Base-by-base conservation (phyloP, 2,113 vertebrate species). In the Gasterosteus aculeatus region DNA sequence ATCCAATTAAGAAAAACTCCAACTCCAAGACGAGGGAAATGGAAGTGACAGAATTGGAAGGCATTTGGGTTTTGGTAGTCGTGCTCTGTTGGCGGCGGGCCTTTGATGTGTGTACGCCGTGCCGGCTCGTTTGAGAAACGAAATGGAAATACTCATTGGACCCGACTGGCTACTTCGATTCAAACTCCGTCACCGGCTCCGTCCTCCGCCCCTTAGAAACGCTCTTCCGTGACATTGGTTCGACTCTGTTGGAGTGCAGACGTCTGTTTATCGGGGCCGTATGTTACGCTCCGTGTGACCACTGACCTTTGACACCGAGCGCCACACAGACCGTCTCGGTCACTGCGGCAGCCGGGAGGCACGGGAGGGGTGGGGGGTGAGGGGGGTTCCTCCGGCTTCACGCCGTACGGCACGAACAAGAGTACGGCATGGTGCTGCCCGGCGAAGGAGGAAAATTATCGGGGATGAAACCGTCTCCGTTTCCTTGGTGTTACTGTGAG, bases 281-380 rank as follows among this genome's bases (percentile, higher is more conserved):
- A 84, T 69, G 78, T 22, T 62, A 67, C 39, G 78, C 29, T 62
- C 72, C 39, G 69, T 75, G 83, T 84, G 75, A 56, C 83, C 47
- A 42, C 53, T 84, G 80, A 85, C 83, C 81, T 75, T 39, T 75
- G 68, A 72, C 54, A 62, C 72, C 41, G 31, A 70, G 60, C 59
- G 12, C 1, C 5, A 77, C 69, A 78, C 72, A 84, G 22, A 26
- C 22, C 22, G 22, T 26, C 22, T 26, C 22, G 22, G 22, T 26
- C 22, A 26, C 22, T 26, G 22, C 22, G 22, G 22, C 22, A 26
- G 22, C 22, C 22, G 22, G 22, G 22, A 26, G 22, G 22, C 22
- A 26, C 22, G 22, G 22, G 22, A 26, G 22, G 22, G 22, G 22
- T 26, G 22, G 22, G 22, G 22, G n/a, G n/a, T n/a, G n/a, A n/a